Percentiles rank a stretch among this genome's conserved stretches.
Conservation (phyloP, 37 sponge, comb jelly and placozoan species). For the Sycon ciliatum region DNA sequence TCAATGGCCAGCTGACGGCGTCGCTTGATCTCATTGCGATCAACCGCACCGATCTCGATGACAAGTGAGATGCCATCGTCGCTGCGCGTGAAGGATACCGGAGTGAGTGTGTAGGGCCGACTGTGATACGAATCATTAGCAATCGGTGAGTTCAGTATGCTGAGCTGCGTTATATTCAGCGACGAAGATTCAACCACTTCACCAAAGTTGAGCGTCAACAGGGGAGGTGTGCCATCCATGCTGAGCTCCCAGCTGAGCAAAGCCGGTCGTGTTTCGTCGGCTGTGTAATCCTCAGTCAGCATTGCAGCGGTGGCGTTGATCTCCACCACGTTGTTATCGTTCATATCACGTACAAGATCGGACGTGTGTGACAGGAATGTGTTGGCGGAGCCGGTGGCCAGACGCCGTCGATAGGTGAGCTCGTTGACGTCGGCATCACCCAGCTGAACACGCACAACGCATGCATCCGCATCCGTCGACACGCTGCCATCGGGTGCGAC, state of each 20-base stretch:
- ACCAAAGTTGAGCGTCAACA: conserved; percentile 64
- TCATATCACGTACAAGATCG: conserved; percentile 49
- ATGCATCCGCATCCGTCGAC: conserved; percentile 58
- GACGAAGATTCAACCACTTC: conserved; percentile 68
- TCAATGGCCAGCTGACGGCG: conserved; percentile 12
- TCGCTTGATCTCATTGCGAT: conserved; percentile 75
- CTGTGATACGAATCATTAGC: conserved; percentile 60
- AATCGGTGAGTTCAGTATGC: conserved; percentile 40
- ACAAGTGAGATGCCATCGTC: conserved; percentile 60
- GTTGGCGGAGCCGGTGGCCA: conserved; percentile 38
- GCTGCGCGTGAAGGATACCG: conserved; percentile 51
- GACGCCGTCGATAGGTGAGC: conserved; percentile 53
- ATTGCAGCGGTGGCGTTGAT: conserved; percentile 3
- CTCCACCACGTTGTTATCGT: conserved; percentile 39
- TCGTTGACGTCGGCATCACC: conserved; percentile 79
- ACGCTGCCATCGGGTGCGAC: conserved; percentile 32
- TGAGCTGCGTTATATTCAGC: conserved; percentile 48
- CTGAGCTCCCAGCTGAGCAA: conserved; percentile 60
- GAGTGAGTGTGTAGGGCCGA: conserved; percentile 38
- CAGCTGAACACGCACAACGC: conserved; percentile 57
- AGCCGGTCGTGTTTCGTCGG: conserved; percentile 57
- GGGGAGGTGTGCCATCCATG: conserved; percentile 57
- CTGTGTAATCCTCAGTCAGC: conserved; percentile 39
- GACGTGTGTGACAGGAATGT: conserved; percentile 68
- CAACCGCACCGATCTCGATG: conserved; percentile 59